Evolutionary conservation across 2,113 vertebrate genomes (phyloP).

Genomic region (Paedocypris sp.): DNA sequence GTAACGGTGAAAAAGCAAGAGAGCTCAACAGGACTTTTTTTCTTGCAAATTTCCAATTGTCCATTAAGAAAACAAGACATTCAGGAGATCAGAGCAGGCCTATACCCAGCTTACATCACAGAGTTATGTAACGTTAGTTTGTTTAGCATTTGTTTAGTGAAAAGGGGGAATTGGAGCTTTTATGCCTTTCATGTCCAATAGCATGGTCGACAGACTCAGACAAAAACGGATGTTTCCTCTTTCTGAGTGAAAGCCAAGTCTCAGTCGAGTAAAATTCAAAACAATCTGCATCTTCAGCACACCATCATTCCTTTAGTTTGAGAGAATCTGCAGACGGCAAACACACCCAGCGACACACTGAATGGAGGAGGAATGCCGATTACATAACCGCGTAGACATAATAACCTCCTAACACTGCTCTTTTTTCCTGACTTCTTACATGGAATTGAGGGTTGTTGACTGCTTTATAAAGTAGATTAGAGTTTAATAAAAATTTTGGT

Average conservation of each 20-base stretch:
- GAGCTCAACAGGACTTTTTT: not conserved
- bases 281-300: not conserved
- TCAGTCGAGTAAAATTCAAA: not conserved
- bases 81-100: conserved; percentile 28
- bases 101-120: conserved; percentile 41
- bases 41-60: not conserved
- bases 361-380: not conserved
- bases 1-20: no score
- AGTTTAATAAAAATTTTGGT: no score
- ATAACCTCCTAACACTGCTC: not conserved
- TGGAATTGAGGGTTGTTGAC: no score
- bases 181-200: no score
- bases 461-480: no score
- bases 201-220: no score
- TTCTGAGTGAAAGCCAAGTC: not conserved
- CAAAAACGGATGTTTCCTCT: conserved; percentile 2
- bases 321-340: not conserved
- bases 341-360: not conserved
- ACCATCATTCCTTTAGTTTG: not conserved
- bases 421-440: not conserved
- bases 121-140: conserved; percentile 18
- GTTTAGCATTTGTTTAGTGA: not conserved
- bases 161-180: no score
- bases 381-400: conserved; percentile 10
- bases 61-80: conserved; percentile 13